phyloP scores from a whole-genome alignment of 2,113 vertebrate species.

The Mus musculus region DNA sequence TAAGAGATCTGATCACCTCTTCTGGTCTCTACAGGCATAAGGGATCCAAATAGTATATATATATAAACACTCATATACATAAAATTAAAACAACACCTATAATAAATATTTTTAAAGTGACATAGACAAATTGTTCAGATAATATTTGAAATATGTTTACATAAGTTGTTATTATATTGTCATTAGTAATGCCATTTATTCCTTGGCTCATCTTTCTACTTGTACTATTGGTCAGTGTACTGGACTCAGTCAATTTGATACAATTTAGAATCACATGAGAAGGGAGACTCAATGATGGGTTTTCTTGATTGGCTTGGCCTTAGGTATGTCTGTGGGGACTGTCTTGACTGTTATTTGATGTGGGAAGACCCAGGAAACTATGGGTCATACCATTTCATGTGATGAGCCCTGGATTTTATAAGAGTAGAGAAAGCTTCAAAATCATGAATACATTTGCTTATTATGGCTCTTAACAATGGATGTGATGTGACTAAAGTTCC shows the following conservation, averaged over 20 bases:
- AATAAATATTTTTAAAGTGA: not conserved
- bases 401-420: not conserved
- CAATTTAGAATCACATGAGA: not conserved
- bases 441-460: not conserved
- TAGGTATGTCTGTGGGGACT: not conserved
- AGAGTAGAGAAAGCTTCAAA: not conserved
- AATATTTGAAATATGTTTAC: not conserved
- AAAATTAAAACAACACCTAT: not conserved
- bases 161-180: not conserved
- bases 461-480: not conserved
- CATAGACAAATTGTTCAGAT: slow-evolving; percentile 6
- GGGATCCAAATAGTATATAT: too few species aligned
- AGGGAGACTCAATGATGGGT: not conserved
- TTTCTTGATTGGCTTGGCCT: not conserved
- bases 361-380: not conserved
- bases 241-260: not conserved
- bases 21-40: not conserved
- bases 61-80: not conserved
- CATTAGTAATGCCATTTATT: not conserved
- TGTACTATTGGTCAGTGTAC: not conserved
- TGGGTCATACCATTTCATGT: not conserved
- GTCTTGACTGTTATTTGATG: not conserved
- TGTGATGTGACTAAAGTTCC: not conserved
- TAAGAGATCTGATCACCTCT: not conserved
- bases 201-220: slow-evolving; percentile 5